These are phyloP conservation scores for Chromis chromis DNA, from an alignment of 2,797 vertebrate species.

Conservation along the genomic window DNA sequence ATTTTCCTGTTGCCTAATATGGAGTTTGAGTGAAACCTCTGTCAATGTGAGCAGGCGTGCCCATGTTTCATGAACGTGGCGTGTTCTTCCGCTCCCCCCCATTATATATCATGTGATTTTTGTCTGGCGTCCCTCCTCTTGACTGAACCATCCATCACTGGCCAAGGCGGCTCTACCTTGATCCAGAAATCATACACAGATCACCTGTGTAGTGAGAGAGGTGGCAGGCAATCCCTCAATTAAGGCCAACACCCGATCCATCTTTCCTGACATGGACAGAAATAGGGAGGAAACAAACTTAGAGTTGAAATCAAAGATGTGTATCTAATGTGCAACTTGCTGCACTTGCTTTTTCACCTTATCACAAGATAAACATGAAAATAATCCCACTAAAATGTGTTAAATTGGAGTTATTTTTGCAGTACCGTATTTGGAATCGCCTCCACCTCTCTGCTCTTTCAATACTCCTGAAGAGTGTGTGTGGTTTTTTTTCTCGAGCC, in stretches of 20 bases:
- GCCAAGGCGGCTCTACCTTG: conserved; percentile 56
- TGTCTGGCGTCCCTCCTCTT: conserved; percentile 34
- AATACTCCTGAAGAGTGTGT: conserved; percentile 9
- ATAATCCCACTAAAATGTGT: too few species aligned
- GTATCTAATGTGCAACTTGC: not conserved
- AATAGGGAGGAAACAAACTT: conserved; percentile 8
- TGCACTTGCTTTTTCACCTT: not conserved
- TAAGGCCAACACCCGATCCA: conserved; percentile 59
- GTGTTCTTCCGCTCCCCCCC: conserved; percentile 13
- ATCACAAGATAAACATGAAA: too few species aligned
- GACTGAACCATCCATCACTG: conserved; percentile 67
- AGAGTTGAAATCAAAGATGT: not conserved
- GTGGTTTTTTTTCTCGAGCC: conserved; percentile 27
- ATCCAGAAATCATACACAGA: conserved; percentile 75
- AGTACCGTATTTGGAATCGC: not conserved
- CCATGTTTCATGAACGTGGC: conserved; percentile 36
- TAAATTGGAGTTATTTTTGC: not conserved
- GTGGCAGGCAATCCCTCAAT: conserved; percentile 71
- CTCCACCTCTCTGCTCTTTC: not conserved
- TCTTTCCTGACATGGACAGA: conserved; percentile 56
- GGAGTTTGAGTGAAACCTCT: conserved; percentile 36
- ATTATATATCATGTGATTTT: conserved; percentile 55
- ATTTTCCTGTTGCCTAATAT: not conserved
- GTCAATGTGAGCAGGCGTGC: not conserved
- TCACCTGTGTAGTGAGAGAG: conserved; percentile 67